phyloP scores from a whole-genome alignment of 1,140 invertebrate species.

The Lordiphosa collinella region DNA sequence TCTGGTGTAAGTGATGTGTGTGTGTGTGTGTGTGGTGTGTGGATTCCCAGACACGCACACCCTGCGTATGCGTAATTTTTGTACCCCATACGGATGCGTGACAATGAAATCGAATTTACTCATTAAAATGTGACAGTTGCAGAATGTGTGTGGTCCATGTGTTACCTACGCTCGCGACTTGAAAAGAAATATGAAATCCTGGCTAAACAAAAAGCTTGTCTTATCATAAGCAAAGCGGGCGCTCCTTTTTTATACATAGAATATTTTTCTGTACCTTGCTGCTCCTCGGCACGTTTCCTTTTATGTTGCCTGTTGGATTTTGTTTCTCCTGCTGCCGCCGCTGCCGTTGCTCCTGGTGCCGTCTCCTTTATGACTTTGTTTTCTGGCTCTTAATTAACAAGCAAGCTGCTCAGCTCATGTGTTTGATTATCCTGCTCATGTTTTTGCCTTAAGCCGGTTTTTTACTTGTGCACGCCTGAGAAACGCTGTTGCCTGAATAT shows the following conservation, averaged over 20 bases:
- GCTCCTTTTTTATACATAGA: constrained; percentile 1
- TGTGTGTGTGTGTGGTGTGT: no score
- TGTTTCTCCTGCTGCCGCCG: constrained; percentile 22
- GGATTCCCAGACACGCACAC: constrained; percentile 69
- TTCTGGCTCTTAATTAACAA: constrained; percentile 72
- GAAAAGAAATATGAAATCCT: constrained; percentile 6
- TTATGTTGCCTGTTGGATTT: background rate
- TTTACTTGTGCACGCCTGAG: background rate
- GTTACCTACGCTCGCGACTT: constrained; percentile 3
- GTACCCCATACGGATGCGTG: constrained; percentile 41
- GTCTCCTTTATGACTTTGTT: constrained; percentile 71
- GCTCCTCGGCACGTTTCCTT: constrained; percentile 15
- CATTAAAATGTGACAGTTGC: constrained; percentile 60
- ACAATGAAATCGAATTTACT: constrained; percentile 75
- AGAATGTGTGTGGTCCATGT: background rate
- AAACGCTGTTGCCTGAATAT: constrained; percentile 4
- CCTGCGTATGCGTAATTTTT: constrained; percentile 67
- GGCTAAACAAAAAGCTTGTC: constrained; percentile 8
- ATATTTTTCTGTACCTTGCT: constrained; percentile 11
- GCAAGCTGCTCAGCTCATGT: constrained; percentile 49
- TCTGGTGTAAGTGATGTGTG: no score
- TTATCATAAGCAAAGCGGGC: background rate
- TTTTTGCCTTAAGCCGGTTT: constrained; percentile 23
- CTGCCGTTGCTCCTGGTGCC: constrained; percentile 17
- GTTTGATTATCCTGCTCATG: constrained; percentile 54